Conservation (phyloP, 2,113 vertebrate genomes). For the Bucco capensis region DNA sequence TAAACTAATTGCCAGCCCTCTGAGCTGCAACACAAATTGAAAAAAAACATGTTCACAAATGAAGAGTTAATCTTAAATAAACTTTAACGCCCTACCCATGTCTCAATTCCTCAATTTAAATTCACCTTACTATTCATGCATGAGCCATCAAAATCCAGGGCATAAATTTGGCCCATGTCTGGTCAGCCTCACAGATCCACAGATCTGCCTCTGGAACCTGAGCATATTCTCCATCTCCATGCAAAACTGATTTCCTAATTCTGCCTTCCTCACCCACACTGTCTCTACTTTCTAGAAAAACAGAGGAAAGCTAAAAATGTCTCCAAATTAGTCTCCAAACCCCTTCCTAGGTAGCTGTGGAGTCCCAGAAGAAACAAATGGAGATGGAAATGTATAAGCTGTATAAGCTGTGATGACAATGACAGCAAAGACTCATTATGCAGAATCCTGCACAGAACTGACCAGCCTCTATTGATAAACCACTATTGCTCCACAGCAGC, state of each 20-base stretch:
- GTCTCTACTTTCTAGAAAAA: background rate
- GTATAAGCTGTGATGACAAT: background rate
- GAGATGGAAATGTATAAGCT: background rate
- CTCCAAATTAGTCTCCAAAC: background rate
- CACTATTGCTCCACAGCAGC: background rate
- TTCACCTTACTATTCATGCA: background rate
- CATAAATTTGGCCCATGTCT: accelerated
- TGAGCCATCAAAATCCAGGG: background rate
- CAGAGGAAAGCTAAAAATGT: background rate
- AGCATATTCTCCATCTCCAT: background rate
- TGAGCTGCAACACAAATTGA: background rate
- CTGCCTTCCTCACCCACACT: background rate
- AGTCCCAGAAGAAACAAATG: background rate
- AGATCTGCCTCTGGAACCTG: background rate
- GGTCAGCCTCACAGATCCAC: background rate
- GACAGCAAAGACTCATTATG: background rate
- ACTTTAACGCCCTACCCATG: background rate
- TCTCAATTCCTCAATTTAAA: background rate
- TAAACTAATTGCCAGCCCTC: accelerated
- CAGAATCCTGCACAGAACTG: background rate
- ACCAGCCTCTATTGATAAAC: background rate
- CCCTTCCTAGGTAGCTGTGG: background rate
- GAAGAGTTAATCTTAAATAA: background rate
- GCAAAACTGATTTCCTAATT: background rate
- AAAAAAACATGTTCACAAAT: background rate